phyloP scores from a whole-genome alignment of 2,113 vertebrate genomes.

The Ochotona curzoniae region DNA sequence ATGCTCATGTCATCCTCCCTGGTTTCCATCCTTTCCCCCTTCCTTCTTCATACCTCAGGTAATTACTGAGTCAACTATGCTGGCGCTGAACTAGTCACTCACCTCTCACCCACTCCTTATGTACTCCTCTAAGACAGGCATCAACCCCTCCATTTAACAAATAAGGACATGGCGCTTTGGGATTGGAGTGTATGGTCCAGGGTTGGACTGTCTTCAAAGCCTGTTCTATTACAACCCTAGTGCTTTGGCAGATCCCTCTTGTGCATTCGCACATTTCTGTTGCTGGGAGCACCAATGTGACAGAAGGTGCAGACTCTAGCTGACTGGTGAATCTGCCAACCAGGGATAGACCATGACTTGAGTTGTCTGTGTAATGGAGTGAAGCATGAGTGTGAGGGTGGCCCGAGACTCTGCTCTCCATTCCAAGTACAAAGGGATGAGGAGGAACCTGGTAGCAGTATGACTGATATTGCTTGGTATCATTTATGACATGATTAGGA shows the following conservation, averaged over 20 bases:
- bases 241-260: accelerated
- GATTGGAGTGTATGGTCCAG: too few species aligned
- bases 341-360: neutral
- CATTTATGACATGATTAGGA: accelerated
- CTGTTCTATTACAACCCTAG: neutral
- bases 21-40: accelerated
- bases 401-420: neutral
- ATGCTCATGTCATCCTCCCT: neutral
- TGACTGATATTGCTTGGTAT: neutral
- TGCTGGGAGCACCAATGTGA: neutral
- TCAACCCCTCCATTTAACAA: neutral
- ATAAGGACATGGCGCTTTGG: neutral
- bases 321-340: too few species aligned
- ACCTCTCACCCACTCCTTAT: neutral
- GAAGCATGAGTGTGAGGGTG: neutral
- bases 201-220: neutral
- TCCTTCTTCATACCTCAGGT: neutral
- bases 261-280: neutral
- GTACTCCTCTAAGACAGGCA: neutral
- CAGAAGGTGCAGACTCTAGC: neutral
- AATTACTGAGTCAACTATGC: too few species aligned
- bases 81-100: neutral
- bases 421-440: neutral
- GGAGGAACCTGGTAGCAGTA: neutral
- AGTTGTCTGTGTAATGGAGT: neutral